These are phyloP conservation scores for Tragelaphus scriptus DNA, from an alignment of 2,113 vertebrate genomes.

Conservation along the genomic window DNA sequence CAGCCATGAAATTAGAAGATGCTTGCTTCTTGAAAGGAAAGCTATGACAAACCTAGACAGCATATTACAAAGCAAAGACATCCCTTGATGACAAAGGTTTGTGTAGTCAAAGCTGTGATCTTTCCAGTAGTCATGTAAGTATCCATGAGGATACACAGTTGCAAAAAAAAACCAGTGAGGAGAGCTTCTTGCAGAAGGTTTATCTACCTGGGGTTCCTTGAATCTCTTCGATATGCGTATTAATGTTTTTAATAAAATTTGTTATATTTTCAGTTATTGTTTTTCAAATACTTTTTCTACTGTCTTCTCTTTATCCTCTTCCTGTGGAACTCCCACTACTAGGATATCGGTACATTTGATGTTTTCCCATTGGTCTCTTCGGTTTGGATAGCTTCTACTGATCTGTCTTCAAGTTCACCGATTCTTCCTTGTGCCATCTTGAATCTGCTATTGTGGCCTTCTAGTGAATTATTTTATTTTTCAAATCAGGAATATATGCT, in stretches of 20 bases:
- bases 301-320: background rate
- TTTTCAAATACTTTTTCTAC: background rate
- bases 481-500: background rate
- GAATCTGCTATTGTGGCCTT: background rate
- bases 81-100: background rate
- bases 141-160: background rate
- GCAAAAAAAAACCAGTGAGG: background rate
- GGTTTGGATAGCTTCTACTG: background rate
- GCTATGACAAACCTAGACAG: background rate
- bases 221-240: background rate
- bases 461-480: background rate
- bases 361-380: background rate
- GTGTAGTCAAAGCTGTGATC: background rate
- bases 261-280: background rate
- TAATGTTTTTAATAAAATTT: slow-evolving; percentile 10
- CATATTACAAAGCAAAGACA: background rate
- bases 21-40: background rate
- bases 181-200: background rate
- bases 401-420: background rate
- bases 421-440: background rate
- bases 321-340: background rate
- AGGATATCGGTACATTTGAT: background rate
- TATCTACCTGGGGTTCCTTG: background rate
- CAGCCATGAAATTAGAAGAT: background rate
- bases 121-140: background rate